These are phyloP conservation scores for Bettongia penicillata DNA, from an alignment of 2,113 vertebrate genomes.

Conservation along the genomic window DNA sequence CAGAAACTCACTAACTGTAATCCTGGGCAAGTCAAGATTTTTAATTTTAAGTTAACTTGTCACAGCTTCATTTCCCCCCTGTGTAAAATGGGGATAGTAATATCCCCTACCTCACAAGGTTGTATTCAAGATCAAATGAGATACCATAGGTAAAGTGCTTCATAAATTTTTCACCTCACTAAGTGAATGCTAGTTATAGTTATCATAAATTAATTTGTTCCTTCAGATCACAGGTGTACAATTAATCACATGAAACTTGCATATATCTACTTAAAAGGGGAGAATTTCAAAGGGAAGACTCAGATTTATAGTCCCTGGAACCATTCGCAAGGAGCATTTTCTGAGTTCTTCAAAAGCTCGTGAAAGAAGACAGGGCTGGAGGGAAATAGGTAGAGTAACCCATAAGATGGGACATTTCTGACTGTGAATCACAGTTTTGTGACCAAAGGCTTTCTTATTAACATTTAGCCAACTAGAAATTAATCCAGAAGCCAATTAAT, in stretches of 20 bases:
- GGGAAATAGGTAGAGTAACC: neutral
- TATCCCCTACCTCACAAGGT: neutral
- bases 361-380: neutral
- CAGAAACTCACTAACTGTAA: too few species aligned
- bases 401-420: neutral
- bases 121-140: neutral
- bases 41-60: too few species aligned
- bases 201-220: neutral
- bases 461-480: neutral
- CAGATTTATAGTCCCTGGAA: too few species aligned
- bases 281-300: too few species aligned
- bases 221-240: neutral
- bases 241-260: neutral
- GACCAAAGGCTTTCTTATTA: neutral
- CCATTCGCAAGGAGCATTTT: too few species aligned
- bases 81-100: neutral
- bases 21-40: too few species aligned
- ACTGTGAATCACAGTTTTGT: neutral
- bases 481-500: too few species aligned
- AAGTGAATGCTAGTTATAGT: neutral
- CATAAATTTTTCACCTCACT: neutral
- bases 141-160: neutral
- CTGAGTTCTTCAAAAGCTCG: too few species aligned
- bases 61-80: too few species aligned
- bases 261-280: too few species aligned